phyloP scores from a whole-genome alignment of 2,113 vertebrate species.

The Phaethornis superciliosus region DNA sequence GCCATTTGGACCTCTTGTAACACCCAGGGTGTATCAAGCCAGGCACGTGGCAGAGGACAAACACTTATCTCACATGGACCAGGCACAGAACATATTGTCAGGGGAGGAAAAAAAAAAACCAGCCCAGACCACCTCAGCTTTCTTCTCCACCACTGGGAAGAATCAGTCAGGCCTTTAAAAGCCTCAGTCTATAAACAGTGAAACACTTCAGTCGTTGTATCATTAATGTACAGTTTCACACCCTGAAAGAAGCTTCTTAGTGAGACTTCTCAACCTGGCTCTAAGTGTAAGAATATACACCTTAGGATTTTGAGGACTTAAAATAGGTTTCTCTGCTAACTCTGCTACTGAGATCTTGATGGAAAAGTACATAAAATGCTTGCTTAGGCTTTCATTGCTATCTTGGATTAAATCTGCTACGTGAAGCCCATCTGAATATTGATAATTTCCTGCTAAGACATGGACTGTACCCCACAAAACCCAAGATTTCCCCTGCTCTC shows the following conservation, averaged over 20 bases:
- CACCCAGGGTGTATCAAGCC: background rate
- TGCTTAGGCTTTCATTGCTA: constrained; percentile 3
- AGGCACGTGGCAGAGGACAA: background rate
- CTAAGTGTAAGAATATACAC: background rate
- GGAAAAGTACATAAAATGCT: constrained; percentile 9
- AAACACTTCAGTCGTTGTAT: background rate
- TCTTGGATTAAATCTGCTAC: constrained; percentile 4
- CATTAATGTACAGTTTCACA: background rate
- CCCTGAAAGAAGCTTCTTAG: background rate
- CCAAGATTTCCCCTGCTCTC: background rate
- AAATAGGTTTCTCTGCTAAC: constrained; percentile 25
- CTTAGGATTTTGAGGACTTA: constrained; percentile 1
- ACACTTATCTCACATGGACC: background rate
- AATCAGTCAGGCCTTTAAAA: constrained; percentile 21
- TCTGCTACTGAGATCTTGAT: constrained; percentile 17
- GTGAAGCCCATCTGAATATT: constrained; percentile 26
- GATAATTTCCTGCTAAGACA: constrained; percentile 6
- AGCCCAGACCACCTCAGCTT: background rate
- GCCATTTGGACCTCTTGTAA: background rate
- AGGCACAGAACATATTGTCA: background rate
- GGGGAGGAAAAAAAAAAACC: background rate
- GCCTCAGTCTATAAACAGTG: background rate
- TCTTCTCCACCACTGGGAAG: background rate
- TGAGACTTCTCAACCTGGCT: background rate
- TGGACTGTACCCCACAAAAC: background rate